Evolutionary conservation across 2,113 vertebrate species (phyloP).

Genomic region (Noctilio leporinus): DNA sequence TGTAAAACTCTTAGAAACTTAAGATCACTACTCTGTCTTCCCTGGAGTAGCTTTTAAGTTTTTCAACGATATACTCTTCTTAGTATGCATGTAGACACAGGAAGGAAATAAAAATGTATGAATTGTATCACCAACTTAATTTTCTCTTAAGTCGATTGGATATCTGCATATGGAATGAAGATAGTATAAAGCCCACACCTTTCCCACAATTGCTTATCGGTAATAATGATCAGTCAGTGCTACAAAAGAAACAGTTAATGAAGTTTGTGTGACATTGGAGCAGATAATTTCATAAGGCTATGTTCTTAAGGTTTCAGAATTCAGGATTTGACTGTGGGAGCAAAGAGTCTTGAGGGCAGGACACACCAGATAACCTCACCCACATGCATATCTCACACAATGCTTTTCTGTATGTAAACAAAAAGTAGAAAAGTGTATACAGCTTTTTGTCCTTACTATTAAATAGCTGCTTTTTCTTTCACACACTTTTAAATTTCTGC

Average conservation of each 20-base stretch:
- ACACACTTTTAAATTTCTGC: slow-evolving; percentile 60
- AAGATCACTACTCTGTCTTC: not conserved
- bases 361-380: slow-evolving; percentile 61
- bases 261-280: slow-evolving; percentile 70
- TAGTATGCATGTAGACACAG: not conserved
- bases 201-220: slow-evolving; percentile 73
- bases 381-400: slow-evolving; percentile 60
- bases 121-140: slow-evolving; percentile 52
- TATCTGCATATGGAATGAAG: slow-evolving; percentile 72
- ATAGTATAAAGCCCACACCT: slow-evolving; percentile 72
- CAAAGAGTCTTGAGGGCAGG: slow-evolving; percentile 55
- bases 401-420: slow-evolving; percentile 48
- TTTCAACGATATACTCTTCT: not conserved
- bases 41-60: not conserved
- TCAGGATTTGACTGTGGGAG: slow-evolving; percentile 61
- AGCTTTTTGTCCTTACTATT: slow-evolving; percentile 59
- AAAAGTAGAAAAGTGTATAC: slow-evolving; percentile 49
- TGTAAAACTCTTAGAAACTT: slow-evolving; percentile 15
- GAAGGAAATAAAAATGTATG: slow-evolving; percentile 65
- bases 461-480: slow-evolving; percentile 66
- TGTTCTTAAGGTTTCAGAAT: slow-evolving; percentile 65
- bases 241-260: slow-evolving; percentile 74
- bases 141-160: slow-evolving; percentile 61
- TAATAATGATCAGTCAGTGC: slow-evolving; percentile 69
- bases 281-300: slow-evolving; percentile 72